Evolutionary conservation across 2,797 vertebrate genomes (phyloP).

Genomic region (Microtus agrestis): DNA sequence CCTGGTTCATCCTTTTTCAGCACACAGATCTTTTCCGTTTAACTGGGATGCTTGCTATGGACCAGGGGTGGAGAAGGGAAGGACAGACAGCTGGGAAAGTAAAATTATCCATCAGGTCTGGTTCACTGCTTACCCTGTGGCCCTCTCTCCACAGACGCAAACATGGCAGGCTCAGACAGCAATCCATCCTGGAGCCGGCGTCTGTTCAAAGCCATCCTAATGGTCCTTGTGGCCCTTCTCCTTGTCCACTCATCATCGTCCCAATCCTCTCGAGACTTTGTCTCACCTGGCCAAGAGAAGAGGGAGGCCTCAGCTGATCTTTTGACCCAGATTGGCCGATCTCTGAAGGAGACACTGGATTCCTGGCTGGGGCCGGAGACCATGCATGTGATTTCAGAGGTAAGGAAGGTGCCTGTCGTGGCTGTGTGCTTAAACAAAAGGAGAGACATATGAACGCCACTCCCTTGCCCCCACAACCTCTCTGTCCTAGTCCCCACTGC

Average conservation of each 20-base stretch:
- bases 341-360: conserved; percentile 74
- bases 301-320: conserved; percentile 70
- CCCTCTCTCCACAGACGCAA: conserved; percentile 46
- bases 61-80: neutral
- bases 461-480: fast-evolving
- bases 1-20: neutral
- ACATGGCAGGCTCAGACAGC: conserved; percentile 56
- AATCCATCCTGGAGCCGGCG: neutral
- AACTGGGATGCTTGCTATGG: neutral
- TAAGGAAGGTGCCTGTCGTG: conserved; percentile 56
- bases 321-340: conserved; percentile 77
- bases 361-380: conserved; percentile 81
- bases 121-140: neutral
- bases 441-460: neutral
- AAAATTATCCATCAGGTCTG: neutral
- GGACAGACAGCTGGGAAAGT: neutral
- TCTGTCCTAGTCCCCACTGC: neutral
- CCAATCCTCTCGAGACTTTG: conserved; percentile 67
- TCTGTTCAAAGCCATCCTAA: neutral
- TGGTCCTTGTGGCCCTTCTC: neutral
- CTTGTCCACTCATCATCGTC: neutral
- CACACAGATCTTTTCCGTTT: neutral
- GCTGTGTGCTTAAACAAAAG: fast-evolving
- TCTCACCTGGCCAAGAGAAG: conserved; percentile 62
- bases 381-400: conserved; percentile 80